These are phyloP conservation scores for Oscheius sp. DNA, from an alignment of 2,888 invertebrate species.

Conservation along the genomic window DNA sequence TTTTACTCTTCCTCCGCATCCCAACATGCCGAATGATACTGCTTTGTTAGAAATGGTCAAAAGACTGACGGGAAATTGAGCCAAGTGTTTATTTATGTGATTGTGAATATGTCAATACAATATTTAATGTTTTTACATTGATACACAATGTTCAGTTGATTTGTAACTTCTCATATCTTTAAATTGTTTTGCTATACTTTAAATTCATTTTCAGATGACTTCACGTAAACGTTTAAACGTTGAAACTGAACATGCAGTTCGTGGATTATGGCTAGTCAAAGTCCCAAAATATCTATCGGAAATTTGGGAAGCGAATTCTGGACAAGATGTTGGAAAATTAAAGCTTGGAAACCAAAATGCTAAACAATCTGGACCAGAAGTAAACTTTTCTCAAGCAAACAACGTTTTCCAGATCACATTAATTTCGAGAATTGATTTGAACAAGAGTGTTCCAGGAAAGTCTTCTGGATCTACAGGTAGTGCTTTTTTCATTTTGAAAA, in stretches of 20 bases:
- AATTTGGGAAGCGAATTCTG: slow-evolving; percentile 32
- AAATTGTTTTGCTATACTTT: neutral
- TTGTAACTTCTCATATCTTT: neutral
- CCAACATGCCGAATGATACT: slow-evolving; percentile 39
- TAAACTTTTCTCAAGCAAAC: neutral
- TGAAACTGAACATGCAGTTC: slow-evolving; percentile 56
- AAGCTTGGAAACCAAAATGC: too few species aligned
- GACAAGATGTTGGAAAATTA: slow-evolving; percentile 29
- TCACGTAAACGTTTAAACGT: slow-evolving; percentile 33
- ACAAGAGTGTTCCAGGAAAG: neutral
- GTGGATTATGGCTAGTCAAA: slow-evolving; percentile 65
- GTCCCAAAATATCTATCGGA: slow-evolving; percentile 35
- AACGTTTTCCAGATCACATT: slow-evolving; percentile 15
- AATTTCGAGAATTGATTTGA: neutral
- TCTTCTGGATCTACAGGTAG: too few species aligned
- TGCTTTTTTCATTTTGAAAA: neutral
- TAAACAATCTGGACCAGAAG: too few species aligned
- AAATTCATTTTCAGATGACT: neutral
- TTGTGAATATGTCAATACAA: too few species aligned
- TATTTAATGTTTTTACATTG: neutral
- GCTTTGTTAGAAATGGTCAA: slow-evolving; percentile 3
- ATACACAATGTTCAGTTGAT: neutral
- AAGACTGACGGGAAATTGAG: neutral
- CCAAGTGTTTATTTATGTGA: too few species aligned
- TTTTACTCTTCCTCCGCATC: slow-evolving; percentile 43